These are phyloP conservation scores for Drosophila tsacasi DNA, from an alignment of 1,140 invertebrate species.

Conservation along the genomic window DNA sequence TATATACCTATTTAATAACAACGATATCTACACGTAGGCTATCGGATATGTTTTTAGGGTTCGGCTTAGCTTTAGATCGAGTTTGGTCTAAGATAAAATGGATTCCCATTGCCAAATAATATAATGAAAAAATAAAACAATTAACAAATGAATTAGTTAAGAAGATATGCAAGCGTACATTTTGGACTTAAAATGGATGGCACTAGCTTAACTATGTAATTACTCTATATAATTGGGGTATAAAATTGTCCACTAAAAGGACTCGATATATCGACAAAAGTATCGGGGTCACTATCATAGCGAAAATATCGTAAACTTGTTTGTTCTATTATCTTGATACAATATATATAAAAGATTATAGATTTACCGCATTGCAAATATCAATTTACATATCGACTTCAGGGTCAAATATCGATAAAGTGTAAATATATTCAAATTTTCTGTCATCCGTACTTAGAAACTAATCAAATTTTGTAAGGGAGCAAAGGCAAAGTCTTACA, in stretches of 20 bases:
- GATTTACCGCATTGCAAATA: not conserved
- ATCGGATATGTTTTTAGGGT: conserved; percentile 26
- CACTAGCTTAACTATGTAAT: not conserved
- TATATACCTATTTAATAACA: conserved; percentile 50
- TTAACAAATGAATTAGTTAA: not conserved
- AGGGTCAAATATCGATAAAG: not conserved
- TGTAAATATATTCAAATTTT: not conserved
- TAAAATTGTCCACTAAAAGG: too few species aligned
- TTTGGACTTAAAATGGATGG: not conserved
- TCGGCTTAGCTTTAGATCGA: conserved; percentile 1
- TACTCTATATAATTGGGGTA: not conserved
- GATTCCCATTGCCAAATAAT: not conserved
- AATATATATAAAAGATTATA: too few species aligned
- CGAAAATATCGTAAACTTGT: too few species aligned
- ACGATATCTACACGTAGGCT: conserved; percentile 35
- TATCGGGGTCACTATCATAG: not conserved
- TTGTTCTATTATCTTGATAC: too few species aligned
- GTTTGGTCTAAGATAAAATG: not conserved
- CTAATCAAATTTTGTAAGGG: not conserved
- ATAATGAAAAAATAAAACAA: not conserved
- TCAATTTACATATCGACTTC: not conserved
- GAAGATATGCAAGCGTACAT: not conserved
- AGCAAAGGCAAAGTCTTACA: not conserved
- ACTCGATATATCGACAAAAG: not conserved
- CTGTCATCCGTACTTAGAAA: not conserved